Evolutionary conservation across 2,888 invertebrate genomes (phyloP).

Genomic region (Melinaea menophilus): DNA sequence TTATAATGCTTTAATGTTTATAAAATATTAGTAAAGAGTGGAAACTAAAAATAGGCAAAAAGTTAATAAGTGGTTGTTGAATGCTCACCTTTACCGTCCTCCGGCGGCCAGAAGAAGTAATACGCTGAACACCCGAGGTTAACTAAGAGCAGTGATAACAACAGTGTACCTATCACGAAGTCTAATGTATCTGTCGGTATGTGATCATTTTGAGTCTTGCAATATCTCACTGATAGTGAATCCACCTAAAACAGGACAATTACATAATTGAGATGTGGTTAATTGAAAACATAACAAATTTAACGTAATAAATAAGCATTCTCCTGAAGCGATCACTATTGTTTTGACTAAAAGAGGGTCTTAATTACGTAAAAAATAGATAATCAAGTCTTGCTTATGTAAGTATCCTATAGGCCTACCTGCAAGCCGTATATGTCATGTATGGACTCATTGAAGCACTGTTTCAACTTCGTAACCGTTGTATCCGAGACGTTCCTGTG

Average conservation of each 20-base stretch:
- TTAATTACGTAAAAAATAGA: no score
- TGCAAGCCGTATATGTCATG: slow-evolving; percentile 63
- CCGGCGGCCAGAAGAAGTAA: slow-evolving; percentile 56
- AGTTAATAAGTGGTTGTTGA: no score
- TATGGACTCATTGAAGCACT: slow-evolving; percentile 57
- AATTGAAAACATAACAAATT: no score
- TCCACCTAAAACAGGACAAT: slow-evolving; percentile 48
- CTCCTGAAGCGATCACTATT: no score
- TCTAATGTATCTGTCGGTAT: slow-evolving; percentile 56
- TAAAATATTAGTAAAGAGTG: no score
- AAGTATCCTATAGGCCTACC: slow-evolving; percentile 39
- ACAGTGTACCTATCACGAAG: slow-evolving; percentile 52
- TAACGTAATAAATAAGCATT: no score
- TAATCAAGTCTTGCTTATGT: no score
- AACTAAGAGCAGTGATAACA: slow-evolving; percentile 50
- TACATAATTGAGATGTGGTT: background rate
- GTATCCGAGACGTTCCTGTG: slow-evolving; percentile 51
- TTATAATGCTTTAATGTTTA: no score
- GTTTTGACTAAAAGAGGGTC: no score
- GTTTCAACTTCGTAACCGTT: slow-evolving; percentile 46
- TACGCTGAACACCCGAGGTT: slow-evolving; percentile 64
- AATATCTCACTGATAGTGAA: slow-evolving; percentile 60
- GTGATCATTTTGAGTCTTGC: slow-evolving; percentile 62
- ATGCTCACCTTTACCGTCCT: slow-evolving; percentile 49
- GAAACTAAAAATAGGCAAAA: no score